A percentile compares a stretch with the other conserved stretches of the same genome.
Evolutionary conservation across 2,113 vertebrate genomes (phyloP).

Genomic region (Lepidothrix coronata): DNA sequence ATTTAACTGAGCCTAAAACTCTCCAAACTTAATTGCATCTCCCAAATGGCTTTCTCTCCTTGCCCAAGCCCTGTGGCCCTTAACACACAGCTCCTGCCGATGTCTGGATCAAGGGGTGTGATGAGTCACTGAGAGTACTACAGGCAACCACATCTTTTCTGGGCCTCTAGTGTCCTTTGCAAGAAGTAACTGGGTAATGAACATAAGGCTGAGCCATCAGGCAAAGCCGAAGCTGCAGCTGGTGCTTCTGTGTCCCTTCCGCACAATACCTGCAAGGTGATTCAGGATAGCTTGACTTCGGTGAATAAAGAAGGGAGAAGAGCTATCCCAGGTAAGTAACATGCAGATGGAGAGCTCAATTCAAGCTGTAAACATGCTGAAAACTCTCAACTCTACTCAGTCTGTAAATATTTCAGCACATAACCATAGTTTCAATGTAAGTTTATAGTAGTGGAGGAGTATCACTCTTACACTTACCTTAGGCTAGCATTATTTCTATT

Average conservation of each 20-base stretch:
- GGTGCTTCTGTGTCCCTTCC: not conserved
- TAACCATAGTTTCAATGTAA: not conserved
- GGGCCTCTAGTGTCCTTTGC: accelerated
- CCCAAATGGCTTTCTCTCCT: not conserved
- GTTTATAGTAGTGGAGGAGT: not conserved
- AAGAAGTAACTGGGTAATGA: not conserved
- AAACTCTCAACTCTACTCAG: not conserved
- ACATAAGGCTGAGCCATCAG: not conserved
- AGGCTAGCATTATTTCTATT: not conserved
- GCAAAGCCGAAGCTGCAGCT: accelerated
- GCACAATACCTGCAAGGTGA: not conserved
- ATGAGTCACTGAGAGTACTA: accelerated
- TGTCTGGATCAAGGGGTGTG: accelerated
- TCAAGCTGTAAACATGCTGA: not conserved
- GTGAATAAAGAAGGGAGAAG: not conserved
- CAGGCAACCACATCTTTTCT: accelerated
- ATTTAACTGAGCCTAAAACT: not conserved
- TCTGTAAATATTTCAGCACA: not conserved
- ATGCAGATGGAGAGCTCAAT: not conserved
- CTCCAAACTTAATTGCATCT: not conserved
- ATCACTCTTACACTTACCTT: not conserved
- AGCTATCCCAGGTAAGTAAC: too few relatives aligned
- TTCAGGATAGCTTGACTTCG: not conserved
- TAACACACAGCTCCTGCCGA: not conserved
- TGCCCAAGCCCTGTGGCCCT: not conserved